Evolutionary conservation across 1,140 invertebrate genomes (phyloP).

Genomic region (Ectropis grisescens): DNA sequence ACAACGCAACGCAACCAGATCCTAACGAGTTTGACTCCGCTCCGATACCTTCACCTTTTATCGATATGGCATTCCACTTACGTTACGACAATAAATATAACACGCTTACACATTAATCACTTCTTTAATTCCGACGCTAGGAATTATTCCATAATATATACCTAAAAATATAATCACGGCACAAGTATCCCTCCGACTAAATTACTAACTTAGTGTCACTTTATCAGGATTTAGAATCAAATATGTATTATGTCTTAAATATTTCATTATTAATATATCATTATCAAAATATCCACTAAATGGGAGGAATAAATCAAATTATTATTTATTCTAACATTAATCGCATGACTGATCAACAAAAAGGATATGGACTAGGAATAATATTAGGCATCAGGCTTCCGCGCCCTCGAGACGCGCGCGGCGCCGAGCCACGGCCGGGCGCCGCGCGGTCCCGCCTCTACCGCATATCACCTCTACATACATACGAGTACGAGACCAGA

Average conservation of each 20-base stretch:
- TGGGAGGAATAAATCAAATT: conserved; percentile 70
- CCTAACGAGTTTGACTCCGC: conserved; percentile 63
- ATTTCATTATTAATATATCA: conserved; percentile 71
- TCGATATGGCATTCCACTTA: conserved; percentile 70
- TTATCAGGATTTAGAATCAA: conserved; percentile 71
- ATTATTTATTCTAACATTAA: conserved; percentile 69
- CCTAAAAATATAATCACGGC: conserved; percentile 71
- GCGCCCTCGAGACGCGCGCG: conserved; percentile 35
- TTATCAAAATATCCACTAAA: conserved; percentile 71
- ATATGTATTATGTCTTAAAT: conserved; percentile 71
- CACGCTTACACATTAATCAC: conserved; percentile 70
- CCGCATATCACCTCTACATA: conserved; percentile 58
- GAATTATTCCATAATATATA: conserved; percentile 70
- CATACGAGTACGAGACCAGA: conserved; percentile 49
- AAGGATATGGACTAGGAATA: conserved; percentile 69
- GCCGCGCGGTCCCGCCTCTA: conserved; percentile 32
- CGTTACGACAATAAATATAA: conserved; percentile 70
- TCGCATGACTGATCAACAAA: conserved; percentile 69
- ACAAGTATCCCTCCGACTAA: conserved; percentile 71
- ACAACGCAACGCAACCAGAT: conserved; percentile 33
- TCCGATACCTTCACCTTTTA: conserved; percentile 67
- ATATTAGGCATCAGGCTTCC: conserved; percentile 62
- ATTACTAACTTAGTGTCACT: conserved; percentile 69
- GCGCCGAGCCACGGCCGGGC: conserved; percentile 5
- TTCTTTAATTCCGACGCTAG: conserved; percentile 70